A percentile compares a stretch with the other conserved stretches of the same genome.
phyloP scores from a whole-genome alignment of 2,888 invertebrate genomes.

The Parascotia fuliginaria region DNA sequence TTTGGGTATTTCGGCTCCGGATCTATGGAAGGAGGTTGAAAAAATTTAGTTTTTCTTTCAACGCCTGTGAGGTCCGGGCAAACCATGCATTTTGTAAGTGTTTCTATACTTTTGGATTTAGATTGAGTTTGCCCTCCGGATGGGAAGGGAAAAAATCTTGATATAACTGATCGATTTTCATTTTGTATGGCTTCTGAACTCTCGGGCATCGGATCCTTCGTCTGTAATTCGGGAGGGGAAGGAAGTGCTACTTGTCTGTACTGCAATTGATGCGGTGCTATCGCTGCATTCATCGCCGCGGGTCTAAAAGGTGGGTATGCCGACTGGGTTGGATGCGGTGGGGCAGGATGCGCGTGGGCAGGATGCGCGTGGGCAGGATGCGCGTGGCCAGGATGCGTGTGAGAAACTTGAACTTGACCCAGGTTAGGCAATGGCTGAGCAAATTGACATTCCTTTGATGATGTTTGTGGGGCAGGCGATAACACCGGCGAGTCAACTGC shows the following conservation, averaged over 20 bases:
- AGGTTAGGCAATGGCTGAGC: background rate
- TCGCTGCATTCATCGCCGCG: too few species aligned
- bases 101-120: background rate
- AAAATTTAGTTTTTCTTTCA: background rate
- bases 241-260: too few species aligned
- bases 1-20: slow-evolving; percentile 6
- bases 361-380: too few species aligned
- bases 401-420: background rate
- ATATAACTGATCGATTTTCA: background rate
- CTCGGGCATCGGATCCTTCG: too few species aligned
- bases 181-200: too few species aligned
- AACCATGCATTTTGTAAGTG: background rate
- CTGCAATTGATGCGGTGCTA: too few species aligned
- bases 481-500: background rate
- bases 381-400: too few species aligned
- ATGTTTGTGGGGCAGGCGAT: background rate
- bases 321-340: too few species aligned
- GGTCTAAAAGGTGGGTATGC: too few species aligned
- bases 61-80: background rate
- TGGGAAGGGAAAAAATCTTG: background rate
- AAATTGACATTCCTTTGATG: too few species aligned
- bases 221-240: too few species aligned
- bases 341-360: too few species aligned
- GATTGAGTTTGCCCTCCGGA: background rate
- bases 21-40: background rate